Conservation (phyloP, 2,888 invertebrate species). For the Rhagophthalmus giganteus region DNA sequence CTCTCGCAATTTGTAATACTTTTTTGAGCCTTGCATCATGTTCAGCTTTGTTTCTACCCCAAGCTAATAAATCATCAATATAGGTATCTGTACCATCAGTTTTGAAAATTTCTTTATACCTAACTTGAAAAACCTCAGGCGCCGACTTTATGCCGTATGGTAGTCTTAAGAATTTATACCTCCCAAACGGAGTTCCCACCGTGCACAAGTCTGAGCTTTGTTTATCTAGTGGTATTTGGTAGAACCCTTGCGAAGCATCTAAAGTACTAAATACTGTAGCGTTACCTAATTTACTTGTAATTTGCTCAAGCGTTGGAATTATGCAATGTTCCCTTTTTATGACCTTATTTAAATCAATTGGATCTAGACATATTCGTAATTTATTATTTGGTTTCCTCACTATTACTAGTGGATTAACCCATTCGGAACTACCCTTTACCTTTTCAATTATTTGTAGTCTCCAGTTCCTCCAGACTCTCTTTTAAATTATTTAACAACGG, state of each 20-base stretch:
- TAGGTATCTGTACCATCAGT: neutral
- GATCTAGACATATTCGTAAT: conserved; percentile 32
- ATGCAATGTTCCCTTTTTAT: conserved; percentile 27
- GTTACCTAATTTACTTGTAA: conserved; percentile 22
- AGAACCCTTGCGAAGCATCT: conserved; percentile 37
- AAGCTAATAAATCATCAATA: neutral
- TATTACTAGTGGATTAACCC: conserved; percentile 37
- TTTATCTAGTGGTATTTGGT: conserved; percentile 33
- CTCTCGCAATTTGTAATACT: neutral
- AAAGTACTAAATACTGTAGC: conserved; percentile 28
- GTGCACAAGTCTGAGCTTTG: neutral
- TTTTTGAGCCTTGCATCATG: neutral
- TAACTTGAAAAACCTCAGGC: neutral
- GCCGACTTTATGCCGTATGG: neutral
- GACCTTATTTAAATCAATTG: conserved; percentile 29
- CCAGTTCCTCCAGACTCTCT: conserved; percentile 30
- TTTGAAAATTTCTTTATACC: neutral
- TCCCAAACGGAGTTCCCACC: neutral
- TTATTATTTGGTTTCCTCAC: conserved; percentile 27
- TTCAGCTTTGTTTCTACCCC: neutral
- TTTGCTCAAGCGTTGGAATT: conserved; percentile 31
- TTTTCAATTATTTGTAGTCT: conserved; percentile 29
- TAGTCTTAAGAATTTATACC: neutral
- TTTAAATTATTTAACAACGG: conserved; percentile 30
- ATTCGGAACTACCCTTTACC: conserved; percentile 34